A percentile compares a stretch with the other conserved stretches of the same genome.
These are phyloP conservation scores for Shinisaurus crocodilurus DNA, from an alignment of 2,113 vertebrate species.

Conservation along the genomic window DNA sequence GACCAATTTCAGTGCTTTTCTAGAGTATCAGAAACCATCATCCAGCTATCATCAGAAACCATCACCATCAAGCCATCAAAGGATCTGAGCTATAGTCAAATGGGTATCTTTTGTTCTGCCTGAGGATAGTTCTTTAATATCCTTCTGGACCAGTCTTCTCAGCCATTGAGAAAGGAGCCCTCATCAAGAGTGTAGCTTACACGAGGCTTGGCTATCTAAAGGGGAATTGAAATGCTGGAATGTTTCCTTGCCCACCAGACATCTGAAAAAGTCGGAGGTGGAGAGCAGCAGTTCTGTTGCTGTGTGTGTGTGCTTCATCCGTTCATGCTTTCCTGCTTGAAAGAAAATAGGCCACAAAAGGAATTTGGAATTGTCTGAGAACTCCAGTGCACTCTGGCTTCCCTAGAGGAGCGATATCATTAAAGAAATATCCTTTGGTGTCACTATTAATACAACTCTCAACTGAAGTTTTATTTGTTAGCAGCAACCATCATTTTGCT, in stretches of 20 bases:
- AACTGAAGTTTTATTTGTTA: conserved; percentile 51
- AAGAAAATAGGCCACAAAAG: conserved; percentile 47
- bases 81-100: conserved; percentile 31
- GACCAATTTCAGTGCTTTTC: conserved; percentile 13
- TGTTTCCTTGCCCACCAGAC: conserved; percentile 42
- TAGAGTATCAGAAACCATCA: conserved; percentile 31
- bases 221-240: conserved; percentile 51
- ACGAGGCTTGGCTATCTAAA: conserved; percentile 39
- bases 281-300: conserved; percentile 35
- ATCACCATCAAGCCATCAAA: neutral
- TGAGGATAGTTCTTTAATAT: conserved; percentile 23
- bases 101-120: neutral
- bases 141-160: neutral
- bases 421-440: conserved; percentile 21
- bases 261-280: conserved; percentile 34
- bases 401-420: conserved; percentile 33
- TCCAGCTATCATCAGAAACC: conserved; percentile 10
- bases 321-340: conserved; percentile 45
- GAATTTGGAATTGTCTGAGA: conserved; percentile 46
- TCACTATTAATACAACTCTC: conserved; percentile 9
- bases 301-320: conserved; percentile 28
- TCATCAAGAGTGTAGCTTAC: conserved; percentile 41
- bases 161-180: conserved; percentile 38
- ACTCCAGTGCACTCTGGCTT: conserved; percentile 42
- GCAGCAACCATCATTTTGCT: neutral